phyloP scores from a whole-genome alignment of 64 coral and sea anemone species.

The Stichodactyla mertensii region DNA sequence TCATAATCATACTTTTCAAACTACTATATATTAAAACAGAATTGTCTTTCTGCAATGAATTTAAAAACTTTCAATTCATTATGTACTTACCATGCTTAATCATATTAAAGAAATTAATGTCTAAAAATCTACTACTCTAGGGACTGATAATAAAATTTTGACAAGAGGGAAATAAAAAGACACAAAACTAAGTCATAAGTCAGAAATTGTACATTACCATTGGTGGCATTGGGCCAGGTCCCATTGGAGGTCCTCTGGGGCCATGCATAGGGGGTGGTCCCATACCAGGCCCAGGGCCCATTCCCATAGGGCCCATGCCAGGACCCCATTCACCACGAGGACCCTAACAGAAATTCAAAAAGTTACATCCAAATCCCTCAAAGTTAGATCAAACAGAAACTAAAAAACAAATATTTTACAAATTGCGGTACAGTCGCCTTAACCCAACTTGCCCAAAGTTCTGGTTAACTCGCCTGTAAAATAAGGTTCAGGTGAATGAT shows the following conservation, averaged over 20 bases:
- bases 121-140: not conserved
- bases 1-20: too few species aligned
- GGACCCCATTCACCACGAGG: constrained; percentile 41
- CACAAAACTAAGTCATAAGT: not conserved
- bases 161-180: not conserved
- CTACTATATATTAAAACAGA: too few species aligned
- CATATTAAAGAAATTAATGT: not conserved
- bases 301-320: constrained; percentile 26
- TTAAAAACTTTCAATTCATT: too few species aligned
- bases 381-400: not conserved
- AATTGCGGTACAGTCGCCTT: too few species aligned
- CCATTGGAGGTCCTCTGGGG: constrained; percentile 36
- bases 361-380: not conserved
- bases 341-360: constrained; percentile 19
- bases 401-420: not conserved
- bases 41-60: too few species aligned
- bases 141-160: not conserved
- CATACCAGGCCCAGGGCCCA: constrained; percentile 34
- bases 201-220: constrained; percentile 35
- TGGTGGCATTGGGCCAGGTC: constrained; percentile 23
- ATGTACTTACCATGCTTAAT: too few species aligned
- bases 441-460: too few species aligned
- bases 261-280: constrained; percentile 26
- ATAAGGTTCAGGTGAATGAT: too few species aligned
- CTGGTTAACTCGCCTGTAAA: too few species aligned